These are phyloP conservation scores for Xestia rhomboidea DNA, from an alignment of 2,888 invertebrate species.

Conservation along the genomic window DNA sequence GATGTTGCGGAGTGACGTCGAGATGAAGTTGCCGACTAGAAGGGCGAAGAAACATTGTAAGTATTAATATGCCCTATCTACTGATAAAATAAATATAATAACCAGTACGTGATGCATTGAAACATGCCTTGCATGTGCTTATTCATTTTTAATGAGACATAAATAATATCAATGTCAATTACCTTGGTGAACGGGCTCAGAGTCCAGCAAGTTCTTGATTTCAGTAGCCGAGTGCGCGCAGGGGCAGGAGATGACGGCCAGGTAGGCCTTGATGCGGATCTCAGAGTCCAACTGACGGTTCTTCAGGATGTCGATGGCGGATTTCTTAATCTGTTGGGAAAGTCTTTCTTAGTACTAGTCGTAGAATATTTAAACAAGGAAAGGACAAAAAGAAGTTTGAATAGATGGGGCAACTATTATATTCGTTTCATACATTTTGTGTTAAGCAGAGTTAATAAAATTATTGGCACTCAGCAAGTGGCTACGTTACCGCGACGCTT, in stretches of 20 bases:
- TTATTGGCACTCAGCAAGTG: too few relatives aligned
- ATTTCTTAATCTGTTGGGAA: conserved; percentile 81
- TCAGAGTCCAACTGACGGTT: conserved; percentile 95
- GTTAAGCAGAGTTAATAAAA: too few relatives aligned
- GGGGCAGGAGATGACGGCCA: conserved; percentile 94
- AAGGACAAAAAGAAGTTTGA: not conserved
- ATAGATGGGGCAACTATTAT: too few relatives aligned
- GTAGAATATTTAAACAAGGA: not conserved
- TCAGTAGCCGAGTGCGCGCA: conserved; percentile 92
- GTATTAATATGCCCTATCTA: not conserved
- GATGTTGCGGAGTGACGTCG: conserved; percentile 94
- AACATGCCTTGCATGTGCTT: not conserved
- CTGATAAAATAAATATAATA: too few relatives aligned
- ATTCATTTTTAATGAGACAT: not conserved
- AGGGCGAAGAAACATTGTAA: not conserved
- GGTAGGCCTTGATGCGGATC: conserved; percentile 96
- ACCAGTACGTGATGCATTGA: not conserved
- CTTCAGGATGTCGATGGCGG: conserved; percentile 92
- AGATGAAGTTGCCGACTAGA: conserved; percentile 95
- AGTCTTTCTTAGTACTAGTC: not conserved
- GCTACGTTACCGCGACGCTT: too few relatives aligned
- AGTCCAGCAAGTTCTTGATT: conserved; percentile 93
- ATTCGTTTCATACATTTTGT: too few relatives aligned
- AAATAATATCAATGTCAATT: conserved; percentile 16
- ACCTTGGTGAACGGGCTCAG: conserved; percentile 94